Percentiles rank a stretch among this genome's conserved stretches.
These are phyloP conservation scores for Muntiacus reevesi DNA, from an alignment of 2,113 vertebrate species.

Conservation along the genomic window DNA sequence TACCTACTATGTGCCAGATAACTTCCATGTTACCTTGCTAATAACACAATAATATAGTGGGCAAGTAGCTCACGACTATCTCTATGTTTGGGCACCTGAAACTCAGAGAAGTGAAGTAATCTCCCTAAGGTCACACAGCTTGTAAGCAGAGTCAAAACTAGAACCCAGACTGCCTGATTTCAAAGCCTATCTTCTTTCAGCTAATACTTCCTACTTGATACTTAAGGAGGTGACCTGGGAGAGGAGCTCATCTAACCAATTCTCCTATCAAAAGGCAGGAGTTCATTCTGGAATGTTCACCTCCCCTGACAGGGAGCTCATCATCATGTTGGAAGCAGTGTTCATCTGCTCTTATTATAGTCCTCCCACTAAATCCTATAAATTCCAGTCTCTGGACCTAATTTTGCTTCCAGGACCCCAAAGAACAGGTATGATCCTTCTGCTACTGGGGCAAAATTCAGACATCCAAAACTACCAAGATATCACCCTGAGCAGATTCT, in stretches of 20 bases:
- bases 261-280: background rate
- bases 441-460: background rate
- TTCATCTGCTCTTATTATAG: background rate
- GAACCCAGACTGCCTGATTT: background rate
- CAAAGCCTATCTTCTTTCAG: background rate
- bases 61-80: background rate
- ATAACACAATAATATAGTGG: background rate
- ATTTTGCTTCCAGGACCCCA: background rate
- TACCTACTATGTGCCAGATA: background rate
- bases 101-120: background rate
- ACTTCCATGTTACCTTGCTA: background rate
- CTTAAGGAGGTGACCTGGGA: background rate
- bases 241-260: background rate
- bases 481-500: background rate
- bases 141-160: background rate
- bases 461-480: constrained; percentile 26
- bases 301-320: background rate
- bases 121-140: background rate
- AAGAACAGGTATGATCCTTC: background rate
- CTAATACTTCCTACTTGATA: background rate
- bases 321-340: background rate
- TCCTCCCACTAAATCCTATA: background rate
- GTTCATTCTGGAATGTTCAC: background rate
- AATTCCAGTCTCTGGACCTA: background rate
- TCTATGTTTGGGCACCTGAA: background rate